Base-by-base conservation (phyloP, 1,140 invertebrate genomes). In the Cephus cinctus region DNA sequence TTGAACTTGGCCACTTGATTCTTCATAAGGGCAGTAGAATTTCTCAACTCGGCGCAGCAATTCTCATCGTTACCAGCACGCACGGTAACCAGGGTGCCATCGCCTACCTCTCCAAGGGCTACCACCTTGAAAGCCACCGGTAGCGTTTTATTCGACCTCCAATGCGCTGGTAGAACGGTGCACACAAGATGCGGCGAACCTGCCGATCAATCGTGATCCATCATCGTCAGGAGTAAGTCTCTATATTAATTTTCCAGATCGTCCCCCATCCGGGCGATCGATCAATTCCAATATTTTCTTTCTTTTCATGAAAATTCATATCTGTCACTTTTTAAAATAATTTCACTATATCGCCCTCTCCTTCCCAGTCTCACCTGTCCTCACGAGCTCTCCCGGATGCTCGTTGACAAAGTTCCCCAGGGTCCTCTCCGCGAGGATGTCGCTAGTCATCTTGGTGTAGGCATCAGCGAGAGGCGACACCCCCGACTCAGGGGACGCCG, bases 1-100 rank as follows among this genome's bases (percentile, higher is more conserved):
- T 96, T 97, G 77, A 98, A 98, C 78, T 97, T 97, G 47, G 96
- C 96, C 52, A 98, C 89, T 77, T 96, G 91, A 74, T 96, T 96
- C 78, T 97, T 97, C 90, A 98, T 95, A 53, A 96, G 85, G 5
- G 96, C 93, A 18, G 90, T 90, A 52, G 85, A 89, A 77, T 98
- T 98, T 59, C 95, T 79, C 51, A 98, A 76, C 73, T 98, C 96
- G 4, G 92, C 94, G 70, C 91, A 95, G 68, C 87, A 96, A 75
- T 98, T 98, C 73, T 98, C 95, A 68, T 98, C 96, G 73, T 98
- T 98, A 12, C 96, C 96, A 3, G 95, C 96, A n/a, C 86, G 75
- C 6, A 98, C 88, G 1, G 92, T 95, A 38, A 98, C 96, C 65
- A 96, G 81, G 11, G 96, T 98, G 2, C 96, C 96, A 71, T 98